Evolutionary conservation across 2,797 vertebrate genomes (phyloP), one percentile per base, ranked within the genome.

Genomic region (Brachyalestes nurse): DNA sequence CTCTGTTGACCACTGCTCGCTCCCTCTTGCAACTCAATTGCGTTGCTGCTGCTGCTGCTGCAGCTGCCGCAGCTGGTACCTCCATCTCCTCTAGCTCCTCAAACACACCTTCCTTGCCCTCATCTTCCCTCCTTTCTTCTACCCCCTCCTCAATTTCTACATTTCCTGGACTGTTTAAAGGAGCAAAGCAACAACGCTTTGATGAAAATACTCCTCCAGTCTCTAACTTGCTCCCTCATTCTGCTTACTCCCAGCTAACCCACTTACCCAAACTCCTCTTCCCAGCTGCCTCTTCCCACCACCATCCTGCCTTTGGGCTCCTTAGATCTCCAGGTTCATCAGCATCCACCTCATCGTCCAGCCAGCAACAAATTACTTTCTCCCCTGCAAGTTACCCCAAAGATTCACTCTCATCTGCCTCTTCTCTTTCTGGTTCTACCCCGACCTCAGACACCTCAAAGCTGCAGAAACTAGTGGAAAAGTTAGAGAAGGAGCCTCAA

Each of bases 401-500:
- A 90, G 86, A 82, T 45, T 82, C 81, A 34, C 88, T 90, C 78
- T 78, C 84, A 12, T 57, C 92, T 38, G 87, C 92, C 9, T 86
- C 84, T 60, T 78, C 89, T 84, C 57, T 92, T 80, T 80, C 93
- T 85, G 77, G 90, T 85, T 77, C 93, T 85, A 88, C 89, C 85
- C 90, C 94, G 79, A 86, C 93, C 89, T 97, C 96, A 14, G 97
- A 97, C 93, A 97, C 97, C 2, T 97, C 96, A 45, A 97, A 97
- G 88, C 86, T 97, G 71, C 96, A 97, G 89, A 94, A 95, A 58
- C 91, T 97, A 69, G 96, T 97, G 64, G 96, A 97, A 86, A 97
- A 97, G 88, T 93, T 97, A 76, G 96, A 97, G 78, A 96, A 95
- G 45, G 94, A 94, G 5, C 90, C 93, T 53, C 69, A 82, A 8